Percentiles rank a stretch among this genome's conserved stretches.
These are phyloP conservation scores for Uloborus diversus DNA, from an alignment of 1,140 invertebrate genomes.

Conservation along the genomic window DNA sequence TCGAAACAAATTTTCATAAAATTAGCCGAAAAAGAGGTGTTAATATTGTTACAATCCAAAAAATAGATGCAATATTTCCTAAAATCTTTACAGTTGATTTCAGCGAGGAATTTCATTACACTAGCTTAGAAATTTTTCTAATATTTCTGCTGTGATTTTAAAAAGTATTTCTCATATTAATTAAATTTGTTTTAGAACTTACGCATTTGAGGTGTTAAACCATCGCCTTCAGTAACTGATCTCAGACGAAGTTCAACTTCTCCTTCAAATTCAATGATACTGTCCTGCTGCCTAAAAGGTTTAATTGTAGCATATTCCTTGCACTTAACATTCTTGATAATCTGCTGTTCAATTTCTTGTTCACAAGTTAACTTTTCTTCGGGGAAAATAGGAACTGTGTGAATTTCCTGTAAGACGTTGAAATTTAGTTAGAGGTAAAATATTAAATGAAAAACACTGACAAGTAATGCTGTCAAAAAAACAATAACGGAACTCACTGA, in stretches of 20 bases:
- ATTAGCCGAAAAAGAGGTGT: too few relatives aligned
- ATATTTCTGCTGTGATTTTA: too few relatives aligned
- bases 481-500: constrained; percentile 3
- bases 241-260: not conserved
- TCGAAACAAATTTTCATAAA: too few relatives aligned
- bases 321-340: constrained; percentile 7
- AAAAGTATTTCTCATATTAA: too few relatives aligned
- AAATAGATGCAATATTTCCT: too few relatives aligned
- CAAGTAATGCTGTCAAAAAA: not conserved
- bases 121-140: too few relatives aligned
- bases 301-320: not conserved
- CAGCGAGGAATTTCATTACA: too few relatives aligned
- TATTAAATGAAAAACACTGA: not conserved
- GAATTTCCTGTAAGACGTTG: constrained; percentile 10
- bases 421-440: constrained; percentile 3
- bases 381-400: not conserved
- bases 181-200: too few relatives aligned
- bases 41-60: too few relatives aligned
- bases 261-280: constrained; percentile 64
- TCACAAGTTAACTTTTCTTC: constrained; percentile 7
- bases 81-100: too few relatives aligned
- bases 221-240: too few relatives aligned
- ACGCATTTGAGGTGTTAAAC: too few relatives aligned
- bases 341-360: constrained; percentile 15
- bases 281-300: constrained; percentile 61